Percentiles rank a stretch among this genome's conserved stretches.
Conservation (phyloP, 2,888 invertebrate species). For the Ecdyonurus torrentis region DNA sequence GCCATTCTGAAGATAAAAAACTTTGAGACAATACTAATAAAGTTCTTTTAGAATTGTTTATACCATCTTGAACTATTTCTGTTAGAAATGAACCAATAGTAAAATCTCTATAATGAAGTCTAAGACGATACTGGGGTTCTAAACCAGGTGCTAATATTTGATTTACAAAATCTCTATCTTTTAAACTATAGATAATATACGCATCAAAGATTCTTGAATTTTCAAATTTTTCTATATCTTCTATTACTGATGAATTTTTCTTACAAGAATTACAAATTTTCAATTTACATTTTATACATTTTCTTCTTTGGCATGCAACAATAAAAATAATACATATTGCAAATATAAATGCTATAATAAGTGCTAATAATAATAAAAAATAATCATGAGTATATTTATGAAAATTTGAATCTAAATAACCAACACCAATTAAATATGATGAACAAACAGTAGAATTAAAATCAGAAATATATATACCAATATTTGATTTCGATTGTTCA, state of each 20-base stretch:
- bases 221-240: background rate
- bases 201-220: constrained; percentile 72
- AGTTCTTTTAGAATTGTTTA: constrained; percentile 76
- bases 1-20: constrained; percentile 92
- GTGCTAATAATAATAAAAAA: constrained; percentile 58
- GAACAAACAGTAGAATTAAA: constrained; percentile 36
- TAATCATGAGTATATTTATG: constrained; percentile 51
- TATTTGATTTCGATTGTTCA: constrained; percentile 20
- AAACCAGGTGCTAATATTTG: constrained; percentile 77
- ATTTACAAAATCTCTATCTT: constrained; percentile 81
- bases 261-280: constrained; percentile 51
- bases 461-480: constrained; percentile 54
- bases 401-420: background rate
- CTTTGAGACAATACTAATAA: constrained; percentile 81
- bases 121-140: constrained; percentile 67
- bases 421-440: background rate
- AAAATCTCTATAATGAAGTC: constrained; percentile 82
- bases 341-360: constrained; percentile 57
- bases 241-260: constrained; percentile 4
- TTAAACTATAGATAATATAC: constrained; percentile 85
- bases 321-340: constrained; percentile 61
- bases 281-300: constrained; percentile 69
- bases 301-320: constrained; percentile 62
- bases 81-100: constrained; percentile 58
- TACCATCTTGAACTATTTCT: constrained; percentile 83